Conservation (phyloP, 2,888 invertebrate genomes). For the Allophyes oxyacanthae region DNA sequence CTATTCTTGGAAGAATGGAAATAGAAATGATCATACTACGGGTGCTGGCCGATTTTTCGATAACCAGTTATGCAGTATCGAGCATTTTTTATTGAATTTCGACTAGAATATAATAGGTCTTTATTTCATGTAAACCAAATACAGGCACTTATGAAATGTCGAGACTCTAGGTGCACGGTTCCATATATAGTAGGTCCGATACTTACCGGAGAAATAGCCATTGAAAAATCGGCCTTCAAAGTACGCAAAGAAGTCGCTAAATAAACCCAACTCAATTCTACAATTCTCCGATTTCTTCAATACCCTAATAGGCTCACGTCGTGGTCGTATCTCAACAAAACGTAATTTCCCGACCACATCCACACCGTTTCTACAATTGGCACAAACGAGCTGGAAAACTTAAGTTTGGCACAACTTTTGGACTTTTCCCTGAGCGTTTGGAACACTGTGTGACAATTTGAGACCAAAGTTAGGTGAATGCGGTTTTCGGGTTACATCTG, state of each 20-base stretch:
- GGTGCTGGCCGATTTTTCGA: no score
- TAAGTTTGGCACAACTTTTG: slow-evolving; percentile 66
- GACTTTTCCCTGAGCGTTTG: slow-evolving; percentile 56
- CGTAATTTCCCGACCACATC: slow-evolving; percentile 64
- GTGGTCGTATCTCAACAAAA: slow-evolving; percentile 59
- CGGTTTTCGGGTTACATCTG: slow-evolving; percentile 58
- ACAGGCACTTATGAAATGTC: no score
- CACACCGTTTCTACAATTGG: slow-evolving; percentile 67
- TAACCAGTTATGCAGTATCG: no score
- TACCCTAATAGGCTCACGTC: slow-evolving; percentile 48
- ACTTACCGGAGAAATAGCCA: no score
- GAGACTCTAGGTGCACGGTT: no score
- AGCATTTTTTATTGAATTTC: no score
- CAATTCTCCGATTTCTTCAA: slow-evolving; percentile 22
- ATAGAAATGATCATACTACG: no score
- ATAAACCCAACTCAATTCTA: slow-evolving; percentile 12
- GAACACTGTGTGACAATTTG: slow-evolving; percentile 63
- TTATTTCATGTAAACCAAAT: no score
- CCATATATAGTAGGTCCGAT: no score
- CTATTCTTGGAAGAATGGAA: no score
- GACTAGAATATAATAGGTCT: no score
- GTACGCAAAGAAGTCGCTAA: background rate
- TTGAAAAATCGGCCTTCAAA: background rate
- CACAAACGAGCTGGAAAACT: slow-evolving; percentile 69
- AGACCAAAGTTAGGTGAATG: slow-evolving; percentile 62